phyloP scores from a whole-genome alignment of 2,113 vertebrate species.

The Rhea americana region DNA sequence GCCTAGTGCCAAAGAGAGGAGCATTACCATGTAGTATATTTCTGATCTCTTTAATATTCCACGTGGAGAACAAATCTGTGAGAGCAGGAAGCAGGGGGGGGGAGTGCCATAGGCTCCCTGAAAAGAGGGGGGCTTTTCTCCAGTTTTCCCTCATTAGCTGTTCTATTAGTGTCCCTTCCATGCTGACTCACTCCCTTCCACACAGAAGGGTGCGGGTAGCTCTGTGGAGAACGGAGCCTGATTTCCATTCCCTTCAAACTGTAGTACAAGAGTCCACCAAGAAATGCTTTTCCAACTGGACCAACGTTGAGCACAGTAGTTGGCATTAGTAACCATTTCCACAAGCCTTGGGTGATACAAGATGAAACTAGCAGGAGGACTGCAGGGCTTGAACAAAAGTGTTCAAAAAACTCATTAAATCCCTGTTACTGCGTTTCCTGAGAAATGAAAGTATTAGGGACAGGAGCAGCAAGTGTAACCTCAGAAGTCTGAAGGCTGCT shows the following conservation, averaged over 20 bases:
- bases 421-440: constrained; percentile 8
- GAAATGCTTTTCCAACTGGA: neutral
- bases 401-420: constrained; percentile 45
- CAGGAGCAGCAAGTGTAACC: constrained; percentile 22
- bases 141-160: neutral
- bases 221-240: neutral
- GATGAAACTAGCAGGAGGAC: constrained; percentile 1
- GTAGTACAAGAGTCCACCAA: neutral
- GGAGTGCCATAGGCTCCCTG: neutral
- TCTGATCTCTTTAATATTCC: neutral
- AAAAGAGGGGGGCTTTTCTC: neutral
- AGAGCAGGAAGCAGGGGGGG: neutral
- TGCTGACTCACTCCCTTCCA: neutral
- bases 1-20: neutral
- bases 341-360: neutral
- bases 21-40: neutral
- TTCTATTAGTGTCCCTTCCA: constrained; percentile 31
- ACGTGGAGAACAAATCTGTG: neutral
- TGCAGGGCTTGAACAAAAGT: neutral
- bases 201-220: constrained; percentile 1
- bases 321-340: neutral
- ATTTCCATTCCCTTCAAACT: constrained; percentile 44
- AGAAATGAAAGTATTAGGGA: constrained; percentile 18
- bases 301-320: neutral
- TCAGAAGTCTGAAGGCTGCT: constrained; percentile 52